Evolutionary conservation across 2,113 vertebrate genomes (phyloP).

Genomic region (Aspiorhynchus laticeps): DNA sequence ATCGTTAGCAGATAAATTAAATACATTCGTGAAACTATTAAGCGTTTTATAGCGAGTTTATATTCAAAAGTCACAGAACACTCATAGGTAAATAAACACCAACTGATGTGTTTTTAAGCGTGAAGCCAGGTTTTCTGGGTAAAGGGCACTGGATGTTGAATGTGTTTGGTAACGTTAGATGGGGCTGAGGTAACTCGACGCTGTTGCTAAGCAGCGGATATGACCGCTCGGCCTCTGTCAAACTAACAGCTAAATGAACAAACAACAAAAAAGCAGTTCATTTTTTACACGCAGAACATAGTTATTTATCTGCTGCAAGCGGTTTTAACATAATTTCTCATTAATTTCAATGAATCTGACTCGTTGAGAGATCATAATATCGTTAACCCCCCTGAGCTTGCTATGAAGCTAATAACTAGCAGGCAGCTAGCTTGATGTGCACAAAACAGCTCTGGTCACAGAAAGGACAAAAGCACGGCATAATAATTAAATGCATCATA

Average conservation of each 20-base stretch:
- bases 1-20: too few species aligned
- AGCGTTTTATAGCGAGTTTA: background rate
- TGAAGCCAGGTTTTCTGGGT: too few species aligned
- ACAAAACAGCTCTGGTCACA: background rate
- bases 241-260: slow-evolving; percentile 15
- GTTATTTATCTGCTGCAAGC: background rate
- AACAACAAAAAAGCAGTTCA: background rate
- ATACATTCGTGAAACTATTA: background rate
- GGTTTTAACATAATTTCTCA: background rate
- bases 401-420: slow-evolving; percentile 33
- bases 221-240: background rate
- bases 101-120: background rate
- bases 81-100: background rate
- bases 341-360: background rate
- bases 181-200: background rate
- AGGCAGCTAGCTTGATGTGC: slow-evolving; percentile 10
- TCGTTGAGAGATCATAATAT: background rate
- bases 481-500: background rate
- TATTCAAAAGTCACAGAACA: background rate
- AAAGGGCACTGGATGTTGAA: background rate
- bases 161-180: background rate
- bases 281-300: background rate
- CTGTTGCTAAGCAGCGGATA: slow-evolving; percentile 34
- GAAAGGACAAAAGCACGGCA: background rate
- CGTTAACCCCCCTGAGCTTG: background rate